phyloP scores from a whole-genome alignment of 2,113 vertebrate genomes.

The Rhinoderma darwinii region DNA sequence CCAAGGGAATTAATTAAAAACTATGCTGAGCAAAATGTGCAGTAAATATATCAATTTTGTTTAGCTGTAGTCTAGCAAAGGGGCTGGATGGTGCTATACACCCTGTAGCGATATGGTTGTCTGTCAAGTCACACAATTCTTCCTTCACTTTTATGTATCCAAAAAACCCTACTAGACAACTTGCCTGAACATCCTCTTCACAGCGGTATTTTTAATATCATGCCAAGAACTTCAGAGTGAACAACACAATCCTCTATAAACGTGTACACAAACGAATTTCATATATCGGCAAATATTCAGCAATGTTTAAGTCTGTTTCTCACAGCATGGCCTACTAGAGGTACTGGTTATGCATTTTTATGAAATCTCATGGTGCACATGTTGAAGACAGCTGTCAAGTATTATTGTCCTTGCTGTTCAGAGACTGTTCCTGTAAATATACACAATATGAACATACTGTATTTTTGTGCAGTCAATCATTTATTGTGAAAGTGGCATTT shows the following conservation, averaged over 20 bases:
- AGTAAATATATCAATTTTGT: slow-evolving; percentile 10
- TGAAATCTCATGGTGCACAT: background rate
- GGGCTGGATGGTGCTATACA: background rate
- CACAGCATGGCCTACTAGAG: slow-evolving; percentile 22
- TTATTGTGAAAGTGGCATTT: background rate
- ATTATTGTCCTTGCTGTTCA: slow-evolving; percentile 4
- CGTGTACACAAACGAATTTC: background rate
- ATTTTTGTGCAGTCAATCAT: background rate
- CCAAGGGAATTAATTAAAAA: slow-evolving; percentile 45
- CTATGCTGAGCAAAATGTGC: slow-evolving; percentile 13
- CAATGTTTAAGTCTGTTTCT: background rate
- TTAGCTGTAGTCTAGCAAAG: background rate
- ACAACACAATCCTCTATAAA: background rate
- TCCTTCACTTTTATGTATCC: background rate
- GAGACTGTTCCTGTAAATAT: background rate
- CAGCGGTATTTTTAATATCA: slow-evolving; percentile 17
- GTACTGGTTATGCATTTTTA: background rate
- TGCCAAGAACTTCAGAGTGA: background rate
- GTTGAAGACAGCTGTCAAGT: slow-evolving; percentile 22
- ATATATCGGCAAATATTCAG: slow-evolving; percentile 9
- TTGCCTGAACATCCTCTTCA: slow-evolving; percentile 4
- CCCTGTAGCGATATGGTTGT: slow-evolving; percentile 4
- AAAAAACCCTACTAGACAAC: background rate
- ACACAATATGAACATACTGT: background rate
- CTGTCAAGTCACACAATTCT: slow-evolving; percentile 4